Evolutionary conservation across 2,888 invertebrate species (phyloP).

Genomic region (Nasonovia ribisnigri): DNA sequence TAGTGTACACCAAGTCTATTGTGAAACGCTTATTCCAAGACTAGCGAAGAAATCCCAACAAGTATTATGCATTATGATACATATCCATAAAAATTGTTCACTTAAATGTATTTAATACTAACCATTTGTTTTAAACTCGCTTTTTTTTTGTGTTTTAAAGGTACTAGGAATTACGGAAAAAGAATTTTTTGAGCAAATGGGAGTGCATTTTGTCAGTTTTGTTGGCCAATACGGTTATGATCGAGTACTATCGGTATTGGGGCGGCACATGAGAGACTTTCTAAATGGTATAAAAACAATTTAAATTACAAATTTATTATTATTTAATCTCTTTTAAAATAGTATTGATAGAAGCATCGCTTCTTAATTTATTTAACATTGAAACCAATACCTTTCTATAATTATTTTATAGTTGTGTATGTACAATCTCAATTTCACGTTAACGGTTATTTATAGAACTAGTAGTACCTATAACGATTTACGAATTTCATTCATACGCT

Average conservation of each 20-base stretch:
- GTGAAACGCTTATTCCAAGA: slow-evolving; percentile 87
- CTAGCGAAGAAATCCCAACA: slow-evolving; percentile 88
- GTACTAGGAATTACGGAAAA: slow-evolving; percentile 87
- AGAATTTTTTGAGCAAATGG: slow-evolving; percentile 95
- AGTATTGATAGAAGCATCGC: not conserved
- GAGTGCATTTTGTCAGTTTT: slow-evolving; percentile 92
- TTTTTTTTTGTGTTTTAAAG: slow-evolving; percentile 71
- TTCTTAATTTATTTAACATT: not conserved
- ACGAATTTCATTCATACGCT: slow-evolving; percentile 11
- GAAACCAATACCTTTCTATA: not conserved
- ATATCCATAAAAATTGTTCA: not conserved
- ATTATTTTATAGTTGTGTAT: not conserved
- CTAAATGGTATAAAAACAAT: slow-evolving; percentile 81
- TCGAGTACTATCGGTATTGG: slow-evolving; percentile 88
- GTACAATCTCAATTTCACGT: not conserved
- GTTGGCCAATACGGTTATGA: slow-evolving; percentile 97
- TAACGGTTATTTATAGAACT: not conserved
- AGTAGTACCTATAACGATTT: not conserved
- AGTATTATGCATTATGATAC: slow-evolving; percentile 72
- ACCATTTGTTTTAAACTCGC: not conserved
- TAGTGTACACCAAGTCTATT: slow-evolving; percentile 92
- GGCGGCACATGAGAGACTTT: slow-evolving; percentile 95
- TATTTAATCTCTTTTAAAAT: not conserved
- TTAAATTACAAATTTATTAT: not conserved
- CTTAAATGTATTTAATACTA: not conserved